A percentile compares a stretch with the other conserved stretches of the same genome.
Conservation (phyloP, 2,888 invertebrate genomes). For the Eledone cirrhosa region DNA sequence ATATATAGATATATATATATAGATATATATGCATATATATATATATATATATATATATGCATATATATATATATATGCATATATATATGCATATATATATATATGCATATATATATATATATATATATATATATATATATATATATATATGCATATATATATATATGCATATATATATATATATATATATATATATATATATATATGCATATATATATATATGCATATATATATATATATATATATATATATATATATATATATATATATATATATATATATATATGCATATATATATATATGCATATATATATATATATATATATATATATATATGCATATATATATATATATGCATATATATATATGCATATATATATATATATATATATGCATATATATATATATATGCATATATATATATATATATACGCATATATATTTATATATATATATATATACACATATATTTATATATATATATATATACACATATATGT, state of each 20-base stretch:
- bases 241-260: slow-evolving; percentile 9
- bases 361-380: too few relatives aligned
- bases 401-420: slow-evolving; percentile 3
- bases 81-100: neutral
- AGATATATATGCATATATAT: neutral
- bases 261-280: neutral
- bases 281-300: neutral
- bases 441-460: neutral
- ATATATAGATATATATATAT: neutral
- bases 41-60: neutral
- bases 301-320: neutral
- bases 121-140: neutral
- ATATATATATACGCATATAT: slow-evolving; percentile 14
- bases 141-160: neutral
- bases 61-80: neutral
- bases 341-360: neutral
- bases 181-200: slow-evolving; percentile 12
- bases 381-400: neutral
- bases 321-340: neutral
- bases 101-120: neutral
- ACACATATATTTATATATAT: neutral
- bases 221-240: neutral
- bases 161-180: neutral
- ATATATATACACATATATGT: neutral
- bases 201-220: neutral